These are phyloP conservation scores for Parotocinclus haroldoi DNA, from an alignment of 2,797 vertebrate genomes.

Conservation along the genomic window DNA sequence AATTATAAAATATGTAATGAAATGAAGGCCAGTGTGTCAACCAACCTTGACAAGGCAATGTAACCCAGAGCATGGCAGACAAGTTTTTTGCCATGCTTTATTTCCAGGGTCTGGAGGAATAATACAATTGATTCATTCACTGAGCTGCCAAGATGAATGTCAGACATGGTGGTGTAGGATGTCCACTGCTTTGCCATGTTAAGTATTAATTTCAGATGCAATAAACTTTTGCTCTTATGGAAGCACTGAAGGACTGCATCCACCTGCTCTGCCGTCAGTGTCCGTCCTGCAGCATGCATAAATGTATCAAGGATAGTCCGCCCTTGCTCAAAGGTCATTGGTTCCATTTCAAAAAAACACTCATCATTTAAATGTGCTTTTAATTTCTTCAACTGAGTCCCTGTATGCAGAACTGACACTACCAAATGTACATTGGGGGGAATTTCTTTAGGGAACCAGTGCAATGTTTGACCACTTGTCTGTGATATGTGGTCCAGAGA, in stretches of 20 bases:
- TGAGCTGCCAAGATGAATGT: conserved; percentile 54
- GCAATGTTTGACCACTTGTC: conserved; percentile 49
- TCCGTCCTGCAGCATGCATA: conserved; percentile 49
- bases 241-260: conserved; percentile 61
- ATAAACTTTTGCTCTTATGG: conserved; percentile 60
- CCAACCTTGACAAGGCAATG: conserved; percentile 69
- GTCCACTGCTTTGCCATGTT: conserved; percentile 69
- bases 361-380: conserved; percentile 40
- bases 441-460: conserved; percentile 71
- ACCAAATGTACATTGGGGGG: conserved; percentile 72
- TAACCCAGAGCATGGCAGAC: conserved; percentile 72
- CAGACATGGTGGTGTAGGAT: conserved; percentile 59
- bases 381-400: conserved; percentile 52
- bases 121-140: conserved; percentile 62
- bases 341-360: conserved; percentile 64
- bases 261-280: conserved; percentile 61
- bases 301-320: conserved; percentile 62
- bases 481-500: conserved; percentile 69
- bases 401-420: conserved; percentile 62
- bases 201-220: conserved; percentile 71
- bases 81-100: conserved; percentile 69
- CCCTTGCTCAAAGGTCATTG: conserved; percentile 62
- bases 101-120: conserved; percentile 69
- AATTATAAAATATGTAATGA: too few relatives aligned
- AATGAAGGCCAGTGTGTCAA: background rate